Evolutionary conservation across 2,113 vertebrate species (phyloP).

Genomic region (Prunella fulvescens): DNA sequence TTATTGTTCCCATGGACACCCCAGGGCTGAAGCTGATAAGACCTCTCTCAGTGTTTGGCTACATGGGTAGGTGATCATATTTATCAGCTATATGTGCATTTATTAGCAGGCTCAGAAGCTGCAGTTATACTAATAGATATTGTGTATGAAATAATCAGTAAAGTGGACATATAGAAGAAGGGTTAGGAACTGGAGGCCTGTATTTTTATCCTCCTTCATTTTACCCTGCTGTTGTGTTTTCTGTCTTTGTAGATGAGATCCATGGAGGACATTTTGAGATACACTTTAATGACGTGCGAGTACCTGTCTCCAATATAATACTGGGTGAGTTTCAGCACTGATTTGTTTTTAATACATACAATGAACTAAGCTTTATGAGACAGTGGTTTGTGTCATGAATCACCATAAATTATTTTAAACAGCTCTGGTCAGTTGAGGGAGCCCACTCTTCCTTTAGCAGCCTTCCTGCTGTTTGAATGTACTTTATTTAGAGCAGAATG

Average conservation of each 20-base stretch:
- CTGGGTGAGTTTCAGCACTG: slow-evolving; percentile 76
- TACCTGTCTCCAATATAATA: slow-evolving; percentile 85
- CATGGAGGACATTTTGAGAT: slow-evolving; percentile 95
- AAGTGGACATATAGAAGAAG: neutral
- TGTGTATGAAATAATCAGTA: neutral
- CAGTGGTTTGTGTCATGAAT: neutral
- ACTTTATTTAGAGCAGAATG: neutral
- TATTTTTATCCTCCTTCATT: neutral
- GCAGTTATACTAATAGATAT: neutral
- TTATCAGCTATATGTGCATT: neutral
- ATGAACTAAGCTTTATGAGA: neutral
- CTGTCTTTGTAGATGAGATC: slow-evolving; percentile 73
- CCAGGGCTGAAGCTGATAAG: slow-evolving; percentile 82
- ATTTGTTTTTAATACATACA: neutral
- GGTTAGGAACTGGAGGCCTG: neutral
- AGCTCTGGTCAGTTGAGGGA: neutral
- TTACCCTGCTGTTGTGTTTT: neutral
- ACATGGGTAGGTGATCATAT: slow-evolving; percentile 74
- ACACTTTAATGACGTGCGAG: slow-evolving; percentile 83
- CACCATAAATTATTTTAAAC: neutral
- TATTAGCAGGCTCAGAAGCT: neutral
- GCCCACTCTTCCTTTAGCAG: neutral
- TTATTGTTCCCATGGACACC: slow-evolving; percentile 85
- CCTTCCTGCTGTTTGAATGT: neutral
- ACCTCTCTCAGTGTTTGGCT: slow-evolving; percentile 87